These are phyloP conservation scores for Penaeus japonicus DNA, from an alignment of 1,140 invertebrate genomes.

Conservation along the genomic window DNA sequence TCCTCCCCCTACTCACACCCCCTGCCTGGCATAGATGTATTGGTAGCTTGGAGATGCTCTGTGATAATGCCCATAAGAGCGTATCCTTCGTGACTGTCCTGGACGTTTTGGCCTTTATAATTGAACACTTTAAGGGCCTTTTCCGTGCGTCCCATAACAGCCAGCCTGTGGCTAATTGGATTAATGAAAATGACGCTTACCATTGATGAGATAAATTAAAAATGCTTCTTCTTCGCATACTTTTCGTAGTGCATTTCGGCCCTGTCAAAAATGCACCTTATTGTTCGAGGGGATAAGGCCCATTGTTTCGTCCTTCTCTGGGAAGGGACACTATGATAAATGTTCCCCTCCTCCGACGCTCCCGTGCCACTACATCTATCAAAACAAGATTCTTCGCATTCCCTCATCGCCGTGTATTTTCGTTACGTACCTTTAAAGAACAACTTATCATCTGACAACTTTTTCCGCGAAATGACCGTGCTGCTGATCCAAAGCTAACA, in stretches of 20 bases:
- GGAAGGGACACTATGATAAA: no score
- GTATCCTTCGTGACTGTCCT: background rate
- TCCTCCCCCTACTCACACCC: no score
- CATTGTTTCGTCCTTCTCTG: no score
- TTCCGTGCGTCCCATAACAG: background rate
- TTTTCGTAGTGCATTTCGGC: background rate
- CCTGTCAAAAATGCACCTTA: background rate
- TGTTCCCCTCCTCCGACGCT: no score
- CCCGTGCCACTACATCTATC: no score
- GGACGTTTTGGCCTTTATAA: background rate
- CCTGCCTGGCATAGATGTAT: background rate
- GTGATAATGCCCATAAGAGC: background rate
- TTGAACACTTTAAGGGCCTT: background rate
- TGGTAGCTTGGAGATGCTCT: constrained; percentile 14
- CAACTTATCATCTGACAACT: no score
- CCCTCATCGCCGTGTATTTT: no score
- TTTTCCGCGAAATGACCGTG: no score
- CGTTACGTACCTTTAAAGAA: no score
- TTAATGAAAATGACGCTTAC: constrained; percentile 38
- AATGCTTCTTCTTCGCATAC: background rate
- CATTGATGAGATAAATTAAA: constrained; percentile 38
- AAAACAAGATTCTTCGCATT: no score
- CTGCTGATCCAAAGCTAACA: no score
- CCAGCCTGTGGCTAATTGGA: constrained; percentile 16
- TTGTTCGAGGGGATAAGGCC: background rate